Percentiles rank a stretch among this genome's conserved stretches.
Evolutionary conservation across 1,140 invertebrate species (phyloP).

Genomic region (Scaptomyza pallida): DNA sequence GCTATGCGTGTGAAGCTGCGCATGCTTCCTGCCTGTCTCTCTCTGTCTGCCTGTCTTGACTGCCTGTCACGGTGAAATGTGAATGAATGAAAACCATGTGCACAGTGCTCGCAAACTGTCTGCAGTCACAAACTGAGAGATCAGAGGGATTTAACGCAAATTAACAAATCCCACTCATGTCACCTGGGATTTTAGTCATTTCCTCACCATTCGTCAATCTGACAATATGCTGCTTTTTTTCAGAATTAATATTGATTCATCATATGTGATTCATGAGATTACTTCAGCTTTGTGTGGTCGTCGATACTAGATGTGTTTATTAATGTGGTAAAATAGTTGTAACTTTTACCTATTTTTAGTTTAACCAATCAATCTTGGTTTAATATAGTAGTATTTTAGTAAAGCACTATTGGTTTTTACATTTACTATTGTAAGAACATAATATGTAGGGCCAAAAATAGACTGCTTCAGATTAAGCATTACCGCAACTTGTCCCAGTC

Average conservation of each 20-base stretch:
- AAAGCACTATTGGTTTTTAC: too few relatives aligned
- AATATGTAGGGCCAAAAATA: too few relatives aligned
- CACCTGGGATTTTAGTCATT: not conserved
- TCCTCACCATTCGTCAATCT: not conserved
- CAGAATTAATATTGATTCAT: not conserved
- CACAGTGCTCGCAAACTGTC: slow-evolving; percentile 35
- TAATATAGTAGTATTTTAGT: too few relatives aligned
- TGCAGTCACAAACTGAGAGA: not conserved
- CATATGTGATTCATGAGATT: not conserved
- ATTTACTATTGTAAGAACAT: too few relatives aligned
- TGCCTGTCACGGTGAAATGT: slow-evolving; percentile 11
- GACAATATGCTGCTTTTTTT: not conserved
- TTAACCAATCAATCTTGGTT: too few relatives aligned
- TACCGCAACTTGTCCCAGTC: too few relatives aligned
- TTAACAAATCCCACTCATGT: not conserved
- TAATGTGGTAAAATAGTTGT: too few relatives aligned
- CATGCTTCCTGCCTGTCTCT: slow-evolving; percentile 64
- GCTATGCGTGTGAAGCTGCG: slow-evolving; percentile 66
- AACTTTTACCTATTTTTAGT: too few relatives aligned
- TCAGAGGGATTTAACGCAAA: not conserved
- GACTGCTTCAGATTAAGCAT: too few relatives aligned
- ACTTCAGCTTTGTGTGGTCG: too few relatives aligned
- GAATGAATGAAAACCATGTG: slow-evolving; percentile 40
- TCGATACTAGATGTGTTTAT: too few relatives aligned
- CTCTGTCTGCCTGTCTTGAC: not conserved